These are phyloP conservation scores for Danaus plexippus DNA, from an alignment of 1,140 invertebrate genomes.

Conservation along the genomic window DNA sequence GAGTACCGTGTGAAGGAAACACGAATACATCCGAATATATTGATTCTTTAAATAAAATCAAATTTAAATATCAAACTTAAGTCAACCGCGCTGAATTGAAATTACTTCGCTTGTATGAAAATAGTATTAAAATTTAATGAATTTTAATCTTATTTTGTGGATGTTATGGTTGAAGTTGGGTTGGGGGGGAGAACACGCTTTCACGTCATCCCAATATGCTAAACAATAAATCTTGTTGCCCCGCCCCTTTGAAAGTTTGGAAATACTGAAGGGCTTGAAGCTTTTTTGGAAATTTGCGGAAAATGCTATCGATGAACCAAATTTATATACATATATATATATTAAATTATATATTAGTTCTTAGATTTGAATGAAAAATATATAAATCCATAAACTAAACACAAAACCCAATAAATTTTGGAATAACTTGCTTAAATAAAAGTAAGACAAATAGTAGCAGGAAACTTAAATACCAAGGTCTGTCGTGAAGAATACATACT, in stretches of 20 bases:
- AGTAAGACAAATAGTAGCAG: too few relatives aligned
- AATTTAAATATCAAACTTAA: slow-evolving; percentile 1
- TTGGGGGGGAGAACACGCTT: slow-evolving; percentile 2
- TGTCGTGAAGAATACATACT: too few relatives aligned
- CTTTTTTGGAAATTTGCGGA: not conserved
- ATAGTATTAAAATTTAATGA: not conserved
- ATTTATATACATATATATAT: too few relatives aligned
- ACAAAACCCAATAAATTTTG: too few relatives aligned
- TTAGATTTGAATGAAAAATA: too few relatives aligned
- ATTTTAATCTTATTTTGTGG: not conserved
- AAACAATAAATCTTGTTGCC: slow-evolving; percentile 33
- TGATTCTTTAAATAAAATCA: not conserved
- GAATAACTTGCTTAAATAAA: too few relatives aligned
- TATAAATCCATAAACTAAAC: too few relatives aligned
- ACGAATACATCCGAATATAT: not conserved
- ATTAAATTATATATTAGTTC: too few relatives aligned
- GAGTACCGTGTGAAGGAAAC: too few relatives aligned
- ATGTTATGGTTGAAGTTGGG: slow-evolving; percentile 1
- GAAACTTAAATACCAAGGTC: too few relatives aligned
- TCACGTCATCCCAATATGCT: slow-evolving; percentile 34
- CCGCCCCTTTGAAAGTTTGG: slow-evolving; percentile 26
- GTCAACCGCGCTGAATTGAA: slow-evolving; percentile 11
- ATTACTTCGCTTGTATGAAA: slow-evolving; percentile 10
- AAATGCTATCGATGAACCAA: too few relatives aligned
- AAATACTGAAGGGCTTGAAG: slow-evolving; percentile 15